phyloP scores from a whole-genome alignment of 2,888 invertebrate species.

The Epinotia brunnichana region DNA sequence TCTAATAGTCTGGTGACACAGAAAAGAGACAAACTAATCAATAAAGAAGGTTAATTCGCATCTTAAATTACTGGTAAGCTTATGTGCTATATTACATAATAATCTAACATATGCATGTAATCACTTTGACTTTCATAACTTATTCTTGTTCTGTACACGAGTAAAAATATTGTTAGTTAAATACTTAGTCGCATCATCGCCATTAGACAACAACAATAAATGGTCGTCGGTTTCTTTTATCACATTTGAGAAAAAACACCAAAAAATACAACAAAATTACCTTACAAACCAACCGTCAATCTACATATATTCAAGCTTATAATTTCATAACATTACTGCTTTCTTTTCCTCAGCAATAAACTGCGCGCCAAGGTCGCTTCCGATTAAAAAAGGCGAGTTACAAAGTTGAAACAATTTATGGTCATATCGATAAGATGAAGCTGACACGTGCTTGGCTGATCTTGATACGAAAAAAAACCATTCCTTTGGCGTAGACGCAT shows the following conservation, averaged over 20 bases:
- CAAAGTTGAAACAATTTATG: constrained; percentile 29
- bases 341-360: constrained; percentile 6
- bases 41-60: no score
- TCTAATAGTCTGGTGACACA: no score
- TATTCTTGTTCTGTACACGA: no score
- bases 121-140: no score
- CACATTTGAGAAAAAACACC: no score
- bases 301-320: constrained; percentile 9
- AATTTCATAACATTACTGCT: constrained; percentile 7
- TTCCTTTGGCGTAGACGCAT: constrained; percentile 7
- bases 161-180: background rate
- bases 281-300: background rate
- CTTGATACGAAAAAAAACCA: constrained; percentile 30
- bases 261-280: background rate
- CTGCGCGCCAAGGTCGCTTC: constrained; percentile 18
- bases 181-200: no score
- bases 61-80: no score
- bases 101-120: no score
- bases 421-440: constrained; percentile 30
- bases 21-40: no score
- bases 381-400: constrained; percentile 7
- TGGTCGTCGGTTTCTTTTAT: no score
- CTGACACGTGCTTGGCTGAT: constrained; percentile 31
- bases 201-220: no score
- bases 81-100: no score